phyloP scores from a whole-genome alignment of 2,113 vertebrate genomes.

The Motacilla alba region DNA sequence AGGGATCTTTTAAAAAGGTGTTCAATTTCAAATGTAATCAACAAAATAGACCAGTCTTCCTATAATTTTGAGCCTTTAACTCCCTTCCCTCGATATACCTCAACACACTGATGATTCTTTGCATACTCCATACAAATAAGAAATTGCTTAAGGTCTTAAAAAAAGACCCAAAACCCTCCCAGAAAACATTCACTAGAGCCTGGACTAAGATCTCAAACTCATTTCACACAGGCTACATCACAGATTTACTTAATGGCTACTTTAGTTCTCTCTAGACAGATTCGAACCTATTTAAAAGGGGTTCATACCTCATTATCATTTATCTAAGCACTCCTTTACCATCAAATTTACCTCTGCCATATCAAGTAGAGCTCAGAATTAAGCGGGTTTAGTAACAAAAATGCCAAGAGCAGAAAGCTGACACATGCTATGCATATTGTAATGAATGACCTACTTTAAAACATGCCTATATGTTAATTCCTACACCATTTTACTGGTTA shows the following conservation, averaged over 20 bases:
- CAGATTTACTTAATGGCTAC: background rate
- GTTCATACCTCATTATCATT: constrained; percentile 3
- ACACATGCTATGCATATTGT: background rate
- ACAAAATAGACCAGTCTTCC: background rate
- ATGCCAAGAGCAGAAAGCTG: background rate
- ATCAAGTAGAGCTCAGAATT: background rate
- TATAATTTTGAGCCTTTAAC: background rate
- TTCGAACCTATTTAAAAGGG: background rate
- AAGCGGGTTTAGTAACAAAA: constrained; percentile 12
- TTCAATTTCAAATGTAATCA: background rate
- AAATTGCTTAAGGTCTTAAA: background rate
- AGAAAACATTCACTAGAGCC: background rate
- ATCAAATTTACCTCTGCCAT: background rate
- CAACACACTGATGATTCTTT: background rate
- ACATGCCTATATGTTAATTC: background rate
- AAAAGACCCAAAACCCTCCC: accelerated
- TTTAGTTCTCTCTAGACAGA: background rate
- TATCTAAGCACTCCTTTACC: background rate
- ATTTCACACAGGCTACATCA: background rate
- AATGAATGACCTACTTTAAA: constrained; percentile 32
- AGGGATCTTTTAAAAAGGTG: background rate
- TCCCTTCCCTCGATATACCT: background rate
- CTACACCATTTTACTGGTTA: background rate
- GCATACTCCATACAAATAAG: background rate
- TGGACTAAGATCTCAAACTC: background rate